Conservation (phyloP, 2,888 invertebrate genomes). For the Drosophila diplacantha region DNA sequence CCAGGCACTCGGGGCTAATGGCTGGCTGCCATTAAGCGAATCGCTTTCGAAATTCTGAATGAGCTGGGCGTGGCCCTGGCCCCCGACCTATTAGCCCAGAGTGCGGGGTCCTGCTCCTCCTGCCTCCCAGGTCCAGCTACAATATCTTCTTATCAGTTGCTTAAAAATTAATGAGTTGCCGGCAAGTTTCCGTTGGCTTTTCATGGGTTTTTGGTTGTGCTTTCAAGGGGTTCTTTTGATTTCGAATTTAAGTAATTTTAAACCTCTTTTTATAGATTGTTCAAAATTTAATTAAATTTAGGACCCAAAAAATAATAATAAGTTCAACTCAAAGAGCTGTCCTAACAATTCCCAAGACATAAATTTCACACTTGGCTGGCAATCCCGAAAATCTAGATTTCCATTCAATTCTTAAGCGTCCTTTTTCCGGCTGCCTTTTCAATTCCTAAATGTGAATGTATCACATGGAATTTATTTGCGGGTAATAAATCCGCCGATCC, state of each 20-base stretch:
- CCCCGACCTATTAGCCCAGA: constrained; percentile 26
- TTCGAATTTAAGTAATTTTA: not conserved
- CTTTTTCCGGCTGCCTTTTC: constrained; percentile 23
- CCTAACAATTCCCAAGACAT: constrained; percentile 6
- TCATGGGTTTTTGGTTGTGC: not conserved
- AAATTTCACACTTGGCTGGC: constrained; percentile 12
- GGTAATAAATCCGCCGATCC: constrained; percentile 52
- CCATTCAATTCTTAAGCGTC: constrained; percentile 15
- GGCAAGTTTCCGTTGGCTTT: constrained; percentile 11
- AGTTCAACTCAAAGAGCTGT: not conserved
- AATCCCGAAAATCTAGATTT: constrained; percentile 18
- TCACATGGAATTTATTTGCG: constrained; percentile 55
- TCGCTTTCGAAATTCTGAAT: constrained; percentile 30
- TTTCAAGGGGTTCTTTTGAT: not conserved
- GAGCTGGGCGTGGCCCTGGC: constrained; percentile 26
- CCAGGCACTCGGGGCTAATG: constrained; percentile 33
- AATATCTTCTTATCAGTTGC: constrained; percentile 22
- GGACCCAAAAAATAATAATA: not conserved
- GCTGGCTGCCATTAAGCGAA: constrained; percentile 25
- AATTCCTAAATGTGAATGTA: constrained; percentile 43
- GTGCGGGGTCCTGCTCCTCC: not conserved
- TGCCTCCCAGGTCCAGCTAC: not conserved
- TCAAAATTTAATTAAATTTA: not conserved
- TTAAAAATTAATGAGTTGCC: constrained; percentile 29
- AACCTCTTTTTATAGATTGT: not conserved